These are phyloP conservation scores for Circaetus cinerascens DNA, from an alignment of 2,113 vertebrate species.

Conservation along the genomic window DNA sequence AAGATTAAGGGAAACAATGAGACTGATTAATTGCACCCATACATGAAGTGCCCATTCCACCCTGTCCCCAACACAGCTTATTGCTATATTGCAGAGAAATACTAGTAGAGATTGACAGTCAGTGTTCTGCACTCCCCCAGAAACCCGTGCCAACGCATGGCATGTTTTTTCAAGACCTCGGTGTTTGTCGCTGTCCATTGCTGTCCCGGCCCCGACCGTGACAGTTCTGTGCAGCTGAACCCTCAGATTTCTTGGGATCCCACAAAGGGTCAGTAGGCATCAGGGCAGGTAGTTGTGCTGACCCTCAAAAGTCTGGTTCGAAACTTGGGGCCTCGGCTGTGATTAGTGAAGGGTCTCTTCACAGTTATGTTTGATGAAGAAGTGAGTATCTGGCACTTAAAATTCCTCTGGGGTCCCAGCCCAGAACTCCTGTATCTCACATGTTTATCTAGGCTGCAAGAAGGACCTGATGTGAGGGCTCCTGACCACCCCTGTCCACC, in stretches of 20 bases:
- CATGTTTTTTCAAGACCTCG: not conserved
- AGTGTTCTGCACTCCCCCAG: not conserved
- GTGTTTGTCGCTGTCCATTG: not conserved
- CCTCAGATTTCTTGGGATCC: not conserved
- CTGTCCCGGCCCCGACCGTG: not conserved
- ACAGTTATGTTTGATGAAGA: not conserved
- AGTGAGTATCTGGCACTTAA: not conserved
- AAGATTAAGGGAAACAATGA: constrained; percentile 45
- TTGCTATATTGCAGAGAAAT: not conserved
- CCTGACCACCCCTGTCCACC: not conserved
- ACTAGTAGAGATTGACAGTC: not conserved
- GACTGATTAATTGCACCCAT: not conserved
- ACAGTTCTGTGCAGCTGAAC: not conserved
- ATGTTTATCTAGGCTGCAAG: not conserved
- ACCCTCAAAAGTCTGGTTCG: not conserved
- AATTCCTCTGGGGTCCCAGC: not conserved
- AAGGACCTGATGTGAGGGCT: not conserved
- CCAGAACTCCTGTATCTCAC: not conserved
- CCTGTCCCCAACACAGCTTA: not conserved
- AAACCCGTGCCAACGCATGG: not conserved
- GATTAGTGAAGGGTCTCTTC: not conserved
- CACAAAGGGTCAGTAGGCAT: not conserved
- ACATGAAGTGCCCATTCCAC: not conserved
- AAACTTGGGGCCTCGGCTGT: not conserved
- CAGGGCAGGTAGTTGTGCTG: not conserved